Conservation (phyloP, 2,113 vertebrate genomes). For the Glaucomys volans region DNA sequence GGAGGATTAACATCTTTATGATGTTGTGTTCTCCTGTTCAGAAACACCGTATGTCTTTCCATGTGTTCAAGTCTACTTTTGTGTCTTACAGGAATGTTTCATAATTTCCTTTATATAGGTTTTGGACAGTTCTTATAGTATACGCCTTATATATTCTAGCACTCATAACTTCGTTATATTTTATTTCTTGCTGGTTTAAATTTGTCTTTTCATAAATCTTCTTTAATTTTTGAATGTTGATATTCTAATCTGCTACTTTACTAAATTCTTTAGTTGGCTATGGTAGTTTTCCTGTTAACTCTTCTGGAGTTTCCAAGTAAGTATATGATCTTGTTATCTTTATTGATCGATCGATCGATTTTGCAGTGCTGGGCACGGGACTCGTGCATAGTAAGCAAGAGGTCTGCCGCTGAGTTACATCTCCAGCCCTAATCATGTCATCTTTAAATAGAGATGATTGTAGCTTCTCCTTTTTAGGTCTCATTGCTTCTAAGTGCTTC, state of each 20-base stretch:
- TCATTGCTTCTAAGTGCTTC: background rate
- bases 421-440: too few relatives aligned
- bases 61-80: background rate
- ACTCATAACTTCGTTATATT: background rate
- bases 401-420: background rate
- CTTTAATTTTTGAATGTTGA: background rate
- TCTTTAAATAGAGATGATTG: background rate
- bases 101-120: background rate
- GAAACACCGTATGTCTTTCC: background rate
- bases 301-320: background rate
- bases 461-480: background rate
- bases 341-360: background rate
- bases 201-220: background rate
- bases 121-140: background rate
- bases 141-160: background rate
- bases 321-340: background rate
- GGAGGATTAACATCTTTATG: background rate
- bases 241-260: background rate
- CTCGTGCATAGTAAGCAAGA: background rate
- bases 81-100: background rate
- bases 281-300: slow-evolving; percentile 25
- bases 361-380: background rate
- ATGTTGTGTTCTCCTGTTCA: background rate
- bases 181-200: background rate
- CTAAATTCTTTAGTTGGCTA: slow-evolving; percentile 15